Base-by-base conservation (phyloP, 2,797 vertebrate genomes). In the Sciaenops ocellatus region DNA sequence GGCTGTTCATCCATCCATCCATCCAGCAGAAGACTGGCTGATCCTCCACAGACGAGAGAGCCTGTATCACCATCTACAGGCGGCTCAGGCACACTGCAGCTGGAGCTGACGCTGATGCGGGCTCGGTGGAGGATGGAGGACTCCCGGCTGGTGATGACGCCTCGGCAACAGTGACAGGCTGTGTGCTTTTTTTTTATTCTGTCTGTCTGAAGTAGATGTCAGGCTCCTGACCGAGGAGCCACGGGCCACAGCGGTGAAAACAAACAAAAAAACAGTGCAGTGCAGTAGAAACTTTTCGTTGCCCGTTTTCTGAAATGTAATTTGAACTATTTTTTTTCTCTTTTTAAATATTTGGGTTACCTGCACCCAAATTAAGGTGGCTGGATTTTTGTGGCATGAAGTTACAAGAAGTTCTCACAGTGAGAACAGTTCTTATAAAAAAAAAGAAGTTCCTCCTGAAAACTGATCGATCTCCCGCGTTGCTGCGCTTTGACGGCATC, bases 311-410 rank as follows among this genome's bases (percentile, higher is more conserved):
- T 83, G 56, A 90, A 90, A 87, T 82, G 66, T 56, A 60, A 59
- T 61, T 60, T 67, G 42, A 66, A 51, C 51, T 16, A n/a, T 70
- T 81, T 55, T 71, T 67, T 73, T 47, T 44, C 61, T 76, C 88
- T 64, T 74, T 70, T 44, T 67, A 73, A 56, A 72, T 69, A 79
- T 91, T 89, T 65, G 80, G 94, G 97, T 95, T 93, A 92, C 96
- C 97, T 67, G 97, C 96, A 96, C 96, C 96, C 96, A 93, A 87
- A 82, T 83, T 12, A 78, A 91, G 92, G 92, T 92, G 93, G 93
- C 93, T 90, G 75, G 84, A 90, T 93, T 92, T 92, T 91, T 83
- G 89, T 88, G 91, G 92, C 86, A 85, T 84, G 57, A 79, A 62
- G 72, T 70, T 73, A 24, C 20, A 11, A 11, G 17, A 79, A 18